Evolutionary conservation across 2,113 vertebrate species (phyloP), one percentile per base, ranked within the genome.

Genomic region (Pavo muticus): DNA sequence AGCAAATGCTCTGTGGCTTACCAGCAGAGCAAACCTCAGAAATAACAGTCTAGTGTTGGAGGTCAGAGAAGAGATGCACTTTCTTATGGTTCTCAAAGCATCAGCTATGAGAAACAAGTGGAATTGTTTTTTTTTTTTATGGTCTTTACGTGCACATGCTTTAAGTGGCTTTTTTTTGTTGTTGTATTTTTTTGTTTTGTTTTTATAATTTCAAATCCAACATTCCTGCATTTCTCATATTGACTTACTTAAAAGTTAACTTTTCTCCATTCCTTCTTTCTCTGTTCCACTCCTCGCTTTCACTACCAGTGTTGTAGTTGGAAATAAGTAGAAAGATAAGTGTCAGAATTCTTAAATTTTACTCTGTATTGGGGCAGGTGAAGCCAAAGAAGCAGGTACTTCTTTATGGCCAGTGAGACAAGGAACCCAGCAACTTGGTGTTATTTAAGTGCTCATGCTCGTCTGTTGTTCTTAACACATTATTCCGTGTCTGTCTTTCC

Each of bases 61-160:
- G 54, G 20, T 81, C 54, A 69, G 32, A 67, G 37, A 11, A 48
- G 30, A 37, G n/a, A 54, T 76, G 40, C 23, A 14, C 37, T 82
- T 79, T 84, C 70, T 69, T n/a, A n/a, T 76, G 77, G n/a, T 77
- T 94, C 72, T 85, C 63, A 85, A 54, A 37, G 40, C 42, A 75
- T 52, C 39, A 84, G 8, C 48, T 54, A 17, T 45, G 40, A 0
- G 0, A 48, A 81, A 69, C 15, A 52, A 84, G 47, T 52, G 47
- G 47, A 56, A 24, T 5, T 57, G 64, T 2, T 6, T 63, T 87
- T 91, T 91, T 42, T 25, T 54, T 29, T 54, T 54, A 54, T 54
- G 52, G 52, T 54, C 1, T 1, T 20, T 82, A 73, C 56, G 13
- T 1, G 1, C 7, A 7, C 3, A 5, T 45, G 50, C 39, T 79